These are phyloP conservation scores for Drosophila pruinosa DNA, from an alignment of 1,140 invertebrate genomes.

Conservation along the genomic window DNA sequence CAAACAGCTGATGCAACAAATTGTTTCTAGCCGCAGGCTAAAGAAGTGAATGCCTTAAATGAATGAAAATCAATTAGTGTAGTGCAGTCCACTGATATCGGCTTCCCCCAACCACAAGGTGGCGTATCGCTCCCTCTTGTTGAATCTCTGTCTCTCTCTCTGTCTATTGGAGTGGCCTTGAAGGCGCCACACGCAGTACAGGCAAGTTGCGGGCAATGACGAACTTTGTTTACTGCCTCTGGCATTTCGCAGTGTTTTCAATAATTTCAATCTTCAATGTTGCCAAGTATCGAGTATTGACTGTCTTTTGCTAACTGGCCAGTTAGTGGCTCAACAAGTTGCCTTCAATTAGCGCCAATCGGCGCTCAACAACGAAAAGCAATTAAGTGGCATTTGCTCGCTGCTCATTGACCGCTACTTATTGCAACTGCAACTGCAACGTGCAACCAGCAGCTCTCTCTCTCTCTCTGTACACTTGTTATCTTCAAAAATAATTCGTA, in stretches of 20 bases:
- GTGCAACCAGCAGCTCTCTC: not conserved
- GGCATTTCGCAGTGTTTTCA: slow-evolving; percentile 45
- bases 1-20: not conserved
- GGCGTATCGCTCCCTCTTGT: too few species aligned
- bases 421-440: not conserved
- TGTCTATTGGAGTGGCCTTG: slow-evolving; percentile 4
- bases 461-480: not conserved
- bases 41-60: slow-evolving; percentile 40
- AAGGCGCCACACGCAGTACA: slow-evolving; percentile 8
- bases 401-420: slow-evolving; percentile 4
- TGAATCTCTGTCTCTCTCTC: not conserved
- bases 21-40: not conserved
- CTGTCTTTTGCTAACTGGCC: slow-evolving; percentile 17
- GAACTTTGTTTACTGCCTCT: slow-evolving; percentile 45
- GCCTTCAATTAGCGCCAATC: slow-evolving; percentile 79
- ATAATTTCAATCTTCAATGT: slow-evolving; percentile 5
- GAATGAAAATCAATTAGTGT: slow-evolving; percentile 67
- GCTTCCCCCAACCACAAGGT: not conserved
- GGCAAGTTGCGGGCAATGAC: slow-evolving; percentile 36
- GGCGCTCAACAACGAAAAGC: slow-evolving; percentile 70
- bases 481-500: slow-evolving; percentile 1
- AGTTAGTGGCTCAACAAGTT: slow-evolving; percentile 58
- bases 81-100: slow-evolving; percentile 30
- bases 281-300: not conserved
- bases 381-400: slow-evolving; percentile 63